Conservation (phyloP, 1,140 invertebrate species). For the Hylaeus anthracinus region DNA sequence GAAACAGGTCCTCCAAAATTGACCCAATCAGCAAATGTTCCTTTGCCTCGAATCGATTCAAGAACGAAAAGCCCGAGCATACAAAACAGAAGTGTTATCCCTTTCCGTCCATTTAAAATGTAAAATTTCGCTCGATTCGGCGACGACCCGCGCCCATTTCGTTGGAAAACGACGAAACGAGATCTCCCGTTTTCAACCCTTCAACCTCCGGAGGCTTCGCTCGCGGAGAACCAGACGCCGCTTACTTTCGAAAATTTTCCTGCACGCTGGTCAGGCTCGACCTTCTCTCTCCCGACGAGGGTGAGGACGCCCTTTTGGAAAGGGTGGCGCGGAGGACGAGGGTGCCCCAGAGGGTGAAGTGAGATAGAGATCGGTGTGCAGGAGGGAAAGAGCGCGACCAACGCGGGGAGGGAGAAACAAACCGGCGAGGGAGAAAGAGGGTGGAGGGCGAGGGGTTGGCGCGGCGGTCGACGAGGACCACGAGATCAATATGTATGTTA, state of each 20-base stretch:
- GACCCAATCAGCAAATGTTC: no score
- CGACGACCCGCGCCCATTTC: no score
- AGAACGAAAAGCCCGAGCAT: no score
- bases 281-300: constrained; percentile 47
- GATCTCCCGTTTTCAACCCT: neutral
- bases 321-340: neutral
- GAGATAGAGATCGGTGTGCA: neutral
- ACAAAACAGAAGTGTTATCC: no score
- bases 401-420: neutral
- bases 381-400: neutral
- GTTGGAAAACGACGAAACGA: constrained; percentile 7
- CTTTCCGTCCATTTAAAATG: no score
- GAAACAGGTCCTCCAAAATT: no score
- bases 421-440: constrained; percentile 47
- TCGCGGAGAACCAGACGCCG: constrained; percentile 34
- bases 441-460: constrained; percentile 49
- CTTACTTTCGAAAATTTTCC: constrained; percentile 49
- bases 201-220: neutral
- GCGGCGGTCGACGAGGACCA: constrained; percentile 75
- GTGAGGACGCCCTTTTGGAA: constrained; percentile 16
- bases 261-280: constrained; percentile 66
- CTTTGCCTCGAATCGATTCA: no score
- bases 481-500: constrained; percentile 82
- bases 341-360: constrained; percentile 23
- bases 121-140: no score